Percentiles rank a stretch among this genome's conserved stretches.
These are phyloP conservation scores for Acleris literana DNA, from an alignment of 2,888 invertebrate genomes.

Conservation along the genomic window DNA sequence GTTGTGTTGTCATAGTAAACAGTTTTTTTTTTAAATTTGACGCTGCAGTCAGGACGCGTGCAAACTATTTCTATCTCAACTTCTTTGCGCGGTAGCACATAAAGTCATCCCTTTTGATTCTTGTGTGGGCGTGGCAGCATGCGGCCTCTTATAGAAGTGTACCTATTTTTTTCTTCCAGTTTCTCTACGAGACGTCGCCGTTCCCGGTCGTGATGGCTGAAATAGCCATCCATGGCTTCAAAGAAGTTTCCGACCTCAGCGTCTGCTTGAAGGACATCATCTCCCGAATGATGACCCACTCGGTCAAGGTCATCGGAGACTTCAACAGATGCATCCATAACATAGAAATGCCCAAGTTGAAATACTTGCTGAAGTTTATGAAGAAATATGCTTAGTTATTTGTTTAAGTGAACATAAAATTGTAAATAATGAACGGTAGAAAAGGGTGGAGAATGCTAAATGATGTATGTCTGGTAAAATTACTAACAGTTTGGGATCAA, in stretches of 20 bases:
- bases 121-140: too few species aligned
- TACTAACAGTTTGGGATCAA: too few species aligned
- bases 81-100: too few species aligned
- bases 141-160: too few species aligned
- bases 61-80: too few species aligned
- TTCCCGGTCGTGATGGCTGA: constrained; percentile 80
- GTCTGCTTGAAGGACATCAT: constrained; percentile 79
- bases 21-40: too few species aligned
- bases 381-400: constrained; percentile 68
- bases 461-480: too few species aligned
- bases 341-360: constrained; percentile 79
- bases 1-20: too few species aligned
- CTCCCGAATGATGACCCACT: constrained; percentile 79
- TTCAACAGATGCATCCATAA: constrained; percentile 79
- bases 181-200: constrained; percentile 77
- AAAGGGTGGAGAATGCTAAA: too few species aligned
- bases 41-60: too few species aligned
- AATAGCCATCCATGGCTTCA: constrained; percentile 77
- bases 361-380: constrained; percentile 78
- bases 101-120: too few species aligned
- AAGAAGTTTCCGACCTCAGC: constrained; percentile 77
- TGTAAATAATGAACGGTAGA: constrained; percentile 4
- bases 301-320: constrained; percentile 78
- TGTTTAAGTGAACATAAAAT: neutral
- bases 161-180: constrained; percentile 56